phyloP scores from a whole-genome alignment of 2,888 invertebrate species.

The Cantharis rufa region DNA sequence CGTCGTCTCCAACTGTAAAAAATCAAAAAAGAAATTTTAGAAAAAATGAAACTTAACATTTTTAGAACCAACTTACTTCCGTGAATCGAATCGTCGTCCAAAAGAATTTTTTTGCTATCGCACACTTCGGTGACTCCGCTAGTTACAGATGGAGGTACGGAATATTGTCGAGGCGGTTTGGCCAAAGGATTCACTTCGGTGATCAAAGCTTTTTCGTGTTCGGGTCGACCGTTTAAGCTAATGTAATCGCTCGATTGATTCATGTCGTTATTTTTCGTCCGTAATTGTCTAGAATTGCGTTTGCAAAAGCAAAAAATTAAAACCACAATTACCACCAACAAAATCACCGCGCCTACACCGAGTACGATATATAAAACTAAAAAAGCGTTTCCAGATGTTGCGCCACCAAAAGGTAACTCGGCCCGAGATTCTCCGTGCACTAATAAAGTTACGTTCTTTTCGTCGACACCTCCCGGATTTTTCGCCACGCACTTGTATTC shows the following conservation, averaged over 20 bases:
- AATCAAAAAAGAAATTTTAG: background rate
- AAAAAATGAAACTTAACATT: background rate
- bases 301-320: slow-evolving; percentile 52
- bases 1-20: slow-evolving; percentile 65
- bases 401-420: slow-evolving; percentile 36
- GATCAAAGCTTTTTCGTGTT: slow-evolving; percentile 84
- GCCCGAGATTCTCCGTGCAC: slow-evolving; percentile 48
- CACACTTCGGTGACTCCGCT: slow-evolving; percentile 81
- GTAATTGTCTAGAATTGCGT: slow-evolving; percentile 35
- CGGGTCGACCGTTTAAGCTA: slow-evolving; percentile 75
- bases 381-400: slow-evolving; percentile 29
- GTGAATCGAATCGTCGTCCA: slow-evolving; percentile 75
- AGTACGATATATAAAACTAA: slow-evolving; percentile 57
- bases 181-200: slow-evolving; percentile 84
- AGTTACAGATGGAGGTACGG: slow-evolving; percentile 70
- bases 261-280: slow-evolving; percentile 44
- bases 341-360: slow-evolving; percentile 54
- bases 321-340: slow-evolving; percentile 58
- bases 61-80: slow-evolving; percentile 27
- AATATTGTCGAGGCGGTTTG: slow-evolving; percentile 79
- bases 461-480: slow-evolving; percentile 79
- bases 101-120: slow-evolving; percentile 78
- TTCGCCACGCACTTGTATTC: slow-evolving; percentile 74
- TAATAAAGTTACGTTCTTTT: slow-evolving; percentile 72
- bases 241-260: slow-evolving; percentile 59